These are phyloP conservation scores for Rhegmatorhina hoffmannsi DNA, from an alignment of 2,113 vertebrate genomes.

Conservation along the genomic window DNA sequence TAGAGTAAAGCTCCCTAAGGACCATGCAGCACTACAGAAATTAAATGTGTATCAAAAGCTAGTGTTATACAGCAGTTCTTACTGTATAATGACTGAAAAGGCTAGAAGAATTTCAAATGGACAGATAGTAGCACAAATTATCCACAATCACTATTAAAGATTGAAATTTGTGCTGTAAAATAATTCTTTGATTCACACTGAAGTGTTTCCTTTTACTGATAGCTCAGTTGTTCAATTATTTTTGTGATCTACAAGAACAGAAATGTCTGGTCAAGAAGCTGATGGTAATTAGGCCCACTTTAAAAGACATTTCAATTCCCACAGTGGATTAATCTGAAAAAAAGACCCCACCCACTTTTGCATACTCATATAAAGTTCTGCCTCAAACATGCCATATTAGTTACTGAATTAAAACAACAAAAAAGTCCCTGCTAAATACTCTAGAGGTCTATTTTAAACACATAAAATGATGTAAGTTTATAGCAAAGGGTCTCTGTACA, in stretches of 20 bases:
- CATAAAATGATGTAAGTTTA: neutral
- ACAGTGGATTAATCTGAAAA: constrained; percentile 16
- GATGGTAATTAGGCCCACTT: constrained; percentile 70
- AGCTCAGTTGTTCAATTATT: constrained; percentile 82
- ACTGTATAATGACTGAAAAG: constrained; percentile 82
- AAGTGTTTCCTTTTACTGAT: constrained; percentile 83
- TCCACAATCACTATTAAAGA: constrained; percentile 89
- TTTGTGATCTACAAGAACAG: constrained; percentile 69
- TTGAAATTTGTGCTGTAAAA: constrained; percentile 84
- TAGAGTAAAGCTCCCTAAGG: constrained; percentile 76
- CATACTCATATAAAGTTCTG: neutral
- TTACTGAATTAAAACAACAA: neutral
- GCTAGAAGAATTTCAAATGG: constrained; percentile 85
- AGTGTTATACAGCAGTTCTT: constrained; percentile 86
- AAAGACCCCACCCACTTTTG: neutral
- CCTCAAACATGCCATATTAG: neutral
- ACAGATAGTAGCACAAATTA: constrained; percentile 89
- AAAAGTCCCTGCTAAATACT: neutral
- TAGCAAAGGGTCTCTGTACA: neutral
- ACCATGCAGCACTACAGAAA: constrained; percentile 83
- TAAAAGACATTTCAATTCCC: constrained; percentile 42
- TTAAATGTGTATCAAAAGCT: constrained; percentile 95
- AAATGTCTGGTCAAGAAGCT: constrained; percentile 68
- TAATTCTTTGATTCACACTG: constrained; percentile 80
- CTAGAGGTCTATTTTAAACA: neutral